phyloP scores from a whole-genome alignment of 1,140 invertebrate species.

The Heliconius hewitsoni region DNA sequence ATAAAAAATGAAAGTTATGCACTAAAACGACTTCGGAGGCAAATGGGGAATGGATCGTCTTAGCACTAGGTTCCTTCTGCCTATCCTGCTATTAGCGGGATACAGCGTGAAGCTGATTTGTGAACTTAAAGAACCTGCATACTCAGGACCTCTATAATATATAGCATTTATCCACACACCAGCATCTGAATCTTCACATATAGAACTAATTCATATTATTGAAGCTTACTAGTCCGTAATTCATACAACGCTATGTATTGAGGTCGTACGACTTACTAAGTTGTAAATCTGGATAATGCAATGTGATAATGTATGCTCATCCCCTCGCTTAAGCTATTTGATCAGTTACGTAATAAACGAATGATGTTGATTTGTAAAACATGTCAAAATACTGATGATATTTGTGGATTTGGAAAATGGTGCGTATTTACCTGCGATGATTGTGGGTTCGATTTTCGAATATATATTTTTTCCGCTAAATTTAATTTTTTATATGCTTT shows the following conservation, averaged over 20 bases:
- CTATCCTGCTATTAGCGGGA: too few species aligned
- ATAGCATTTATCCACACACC: neutral
- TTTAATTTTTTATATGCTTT: too few species aligned
- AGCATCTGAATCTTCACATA: neutral
- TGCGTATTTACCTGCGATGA: neutral
- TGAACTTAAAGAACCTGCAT: too few species aligned
- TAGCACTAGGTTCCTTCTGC: too few species aligned
- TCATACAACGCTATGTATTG: neutral
- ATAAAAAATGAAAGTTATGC: too few species aligned
- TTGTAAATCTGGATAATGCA: slow-evolving; percentile 1
- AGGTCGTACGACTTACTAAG: neutral
- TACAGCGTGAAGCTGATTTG: too few species aligned
- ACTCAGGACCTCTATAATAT: too few species aligned
- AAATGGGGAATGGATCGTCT: too few species aligned
- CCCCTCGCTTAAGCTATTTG: neutral
- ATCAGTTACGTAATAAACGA: neutral
- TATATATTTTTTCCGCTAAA: neutral
- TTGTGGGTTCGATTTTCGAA: neutral
- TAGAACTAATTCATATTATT: neutral
- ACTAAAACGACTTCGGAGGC: too few species aligned
- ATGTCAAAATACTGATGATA: neutral
- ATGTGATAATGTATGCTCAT: slow-evolving; percentile 6
- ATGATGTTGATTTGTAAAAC: neutral
- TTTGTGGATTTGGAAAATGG: neutral
- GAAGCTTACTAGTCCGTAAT: neutral